Conservation (phyloP, 2,113 vertebrate genomes). For the Meriones unguiculatus region DNA sequence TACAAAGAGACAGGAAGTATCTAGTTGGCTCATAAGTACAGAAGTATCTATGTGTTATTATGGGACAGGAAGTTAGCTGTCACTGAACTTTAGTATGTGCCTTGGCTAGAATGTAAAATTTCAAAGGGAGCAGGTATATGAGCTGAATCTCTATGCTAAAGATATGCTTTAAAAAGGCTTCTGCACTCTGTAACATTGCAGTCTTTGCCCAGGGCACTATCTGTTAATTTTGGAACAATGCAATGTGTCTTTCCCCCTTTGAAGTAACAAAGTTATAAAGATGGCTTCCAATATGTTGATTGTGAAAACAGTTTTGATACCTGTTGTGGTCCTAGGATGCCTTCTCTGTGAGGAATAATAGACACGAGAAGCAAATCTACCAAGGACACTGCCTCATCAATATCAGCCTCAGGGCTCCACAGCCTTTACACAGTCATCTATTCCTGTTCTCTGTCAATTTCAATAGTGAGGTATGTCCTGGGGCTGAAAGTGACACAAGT, state of each 20-base stretch:
- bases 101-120: not conserved
- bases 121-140: not conserved
- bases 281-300: conserved; percentile 8
- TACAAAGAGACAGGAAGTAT: no score
- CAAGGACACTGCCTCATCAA: conserved; percentile 35
- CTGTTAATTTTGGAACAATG: conserved; percentile 7
- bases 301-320: not conserved
- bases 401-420: conserved; percentile 42
- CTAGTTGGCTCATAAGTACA: not conserved
- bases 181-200: not conserved
- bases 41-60: not conserved
- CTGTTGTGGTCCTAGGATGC: not conserved
- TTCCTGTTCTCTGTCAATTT: conserved; percentile 64
- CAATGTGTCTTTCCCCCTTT: not conserved
- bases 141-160: not conserved
- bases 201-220: not conserved
- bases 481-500: conserved; percentile 65
- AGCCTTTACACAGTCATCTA: conserved; percentile 69
- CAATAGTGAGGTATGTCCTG: conserved; percentile 64
- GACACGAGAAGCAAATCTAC: not conserved
- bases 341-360: conserved; percentile 12
- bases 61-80: not conserved
- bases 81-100: not conserved
- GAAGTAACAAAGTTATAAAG: conserved; percentile 22
- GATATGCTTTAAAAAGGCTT: not conserved